Conservation (phyloP, 2,113 vertebrate species). For the Acanthisitta chloris region DNA sequence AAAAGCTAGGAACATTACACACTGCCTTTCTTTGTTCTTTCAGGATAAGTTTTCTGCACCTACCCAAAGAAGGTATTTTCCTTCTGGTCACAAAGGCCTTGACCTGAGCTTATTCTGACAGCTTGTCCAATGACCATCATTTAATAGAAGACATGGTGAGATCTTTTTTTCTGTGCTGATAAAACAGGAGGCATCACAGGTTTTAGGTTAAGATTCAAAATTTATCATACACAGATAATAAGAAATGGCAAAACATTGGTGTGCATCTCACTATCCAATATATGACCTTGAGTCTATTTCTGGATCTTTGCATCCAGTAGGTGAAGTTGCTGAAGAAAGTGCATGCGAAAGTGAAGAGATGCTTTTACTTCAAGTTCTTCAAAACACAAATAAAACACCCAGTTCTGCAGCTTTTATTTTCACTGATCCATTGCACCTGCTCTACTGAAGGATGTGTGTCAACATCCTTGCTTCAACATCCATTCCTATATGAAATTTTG, state of each 20-base stretch:
- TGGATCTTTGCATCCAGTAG: neutral
- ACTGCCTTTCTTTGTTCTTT: neutral
- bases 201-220: neutral
- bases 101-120: neutral
- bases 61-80: neutral
- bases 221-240: neutral
- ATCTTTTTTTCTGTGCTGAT: neutral
- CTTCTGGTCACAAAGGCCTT: neutral
- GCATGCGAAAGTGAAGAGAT: neutral
- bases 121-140: no score
- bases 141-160: neutral
- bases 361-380: neutral
- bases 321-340: neutral
- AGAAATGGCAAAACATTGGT: neutral
- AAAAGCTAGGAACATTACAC: rapidly evolving
- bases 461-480: neutral
- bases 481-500: neutral
- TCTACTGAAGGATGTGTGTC: neutral
- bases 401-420: neutral
- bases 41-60: neutral
- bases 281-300: neutral
- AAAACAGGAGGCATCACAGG: neutral
- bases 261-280: neutral
- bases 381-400: neutral
- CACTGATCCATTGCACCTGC: neutral